Evolutionary conservation across 2,888 invertebrate genomes (phyloP).

Genomic region (Acholoe squamosa): DNA sequence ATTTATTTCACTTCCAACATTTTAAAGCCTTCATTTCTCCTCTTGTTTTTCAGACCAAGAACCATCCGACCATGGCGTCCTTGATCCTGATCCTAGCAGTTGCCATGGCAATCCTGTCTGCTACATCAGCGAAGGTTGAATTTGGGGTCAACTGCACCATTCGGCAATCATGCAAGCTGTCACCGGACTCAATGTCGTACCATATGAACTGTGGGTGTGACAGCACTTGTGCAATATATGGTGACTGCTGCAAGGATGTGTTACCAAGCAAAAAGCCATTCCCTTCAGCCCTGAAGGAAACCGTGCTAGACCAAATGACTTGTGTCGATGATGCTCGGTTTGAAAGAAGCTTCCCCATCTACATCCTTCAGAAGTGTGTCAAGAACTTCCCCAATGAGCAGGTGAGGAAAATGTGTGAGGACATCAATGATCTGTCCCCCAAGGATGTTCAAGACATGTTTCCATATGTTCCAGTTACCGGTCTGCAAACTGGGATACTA

Average conservation of each 20-base stretch:
- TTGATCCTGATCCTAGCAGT: neutral
- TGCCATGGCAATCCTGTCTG: neutral
- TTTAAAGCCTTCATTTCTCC: too few species aligned
- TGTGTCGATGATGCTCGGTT: constrained; percentile 13
- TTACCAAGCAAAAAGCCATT: neutral
- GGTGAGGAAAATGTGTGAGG: constrained; percentile 22
- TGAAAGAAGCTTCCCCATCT: constrained; percentile 13
- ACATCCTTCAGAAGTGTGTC: constrained; percentile 39
- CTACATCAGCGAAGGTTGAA: neutral
- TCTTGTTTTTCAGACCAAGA: neutral
- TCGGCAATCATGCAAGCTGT: neutral
- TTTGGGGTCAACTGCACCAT: constrained; percentile 40
- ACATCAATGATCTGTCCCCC: neutral
- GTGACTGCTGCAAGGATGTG: constrained; percentile 50
- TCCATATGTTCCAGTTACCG: constrained; percentile 24
- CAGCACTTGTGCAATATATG: constrained; percentile 10
- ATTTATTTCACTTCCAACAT: too few species aligned
- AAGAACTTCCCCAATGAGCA: constrained; percentile 1
- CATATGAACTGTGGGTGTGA: constrained; percentile 59
- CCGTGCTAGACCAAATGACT: neutral
- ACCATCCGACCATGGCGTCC: neutral
- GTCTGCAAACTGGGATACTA: neutral
- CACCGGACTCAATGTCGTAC: neutral
- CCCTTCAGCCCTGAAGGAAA: neutral
- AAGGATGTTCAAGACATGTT: neutral